Evolutionary conservation across 2,113 vertebrate species (phyloP).

Genomic region (Tragelaphus imberbis): DNA sequence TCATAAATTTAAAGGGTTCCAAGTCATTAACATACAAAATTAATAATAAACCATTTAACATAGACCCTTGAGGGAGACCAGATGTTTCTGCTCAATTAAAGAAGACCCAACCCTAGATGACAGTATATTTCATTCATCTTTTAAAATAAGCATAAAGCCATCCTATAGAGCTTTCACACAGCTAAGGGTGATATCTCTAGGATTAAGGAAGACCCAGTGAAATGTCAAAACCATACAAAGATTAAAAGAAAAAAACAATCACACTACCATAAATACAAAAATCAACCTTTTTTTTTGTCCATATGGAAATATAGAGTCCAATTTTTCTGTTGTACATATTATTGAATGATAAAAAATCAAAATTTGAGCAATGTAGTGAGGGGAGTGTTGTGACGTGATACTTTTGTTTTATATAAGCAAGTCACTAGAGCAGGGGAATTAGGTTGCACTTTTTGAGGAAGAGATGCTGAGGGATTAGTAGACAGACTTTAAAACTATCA

Average conservation of each 20-base stretch:
- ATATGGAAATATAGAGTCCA: background rate
- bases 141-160: constrained; percentile 47
- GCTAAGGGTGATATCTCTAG: background rate
- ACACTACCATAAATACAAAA: background rate
- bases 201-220: background rate
- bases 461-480: background rate
- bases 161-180: background rate
- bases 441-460: background rate
- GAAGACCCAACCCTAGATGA: constrained; percentile 21
- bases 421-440: background rate
- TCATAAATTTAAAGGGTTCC: constrained; percentile 60
- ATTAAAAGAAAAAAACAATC: background rate
- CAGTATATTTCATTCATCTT: constrained; percentile 48
- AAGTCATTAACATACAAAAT: constrained; percentile 66
- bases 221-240: background rate
- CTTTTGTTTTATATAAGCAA: background rate
- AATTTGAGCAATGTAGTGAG: background rate
- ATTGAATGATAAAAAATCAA: background rate
- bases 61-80: constrained; percentile 52
- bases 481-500: background rate
- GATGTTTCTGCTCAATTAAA: constrained; percentile 65
- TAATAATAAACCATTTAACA: constrained; percentile 71
- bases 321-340: background rate
- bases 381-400: background rate
- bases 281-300: background rate